A percentile compares a stretch with the other conserved stretches of the same genome.
phyloP scores from a whole-genome alignment of 2,113 vertebrate genomes.

The Mixornis gularis region DNA sequence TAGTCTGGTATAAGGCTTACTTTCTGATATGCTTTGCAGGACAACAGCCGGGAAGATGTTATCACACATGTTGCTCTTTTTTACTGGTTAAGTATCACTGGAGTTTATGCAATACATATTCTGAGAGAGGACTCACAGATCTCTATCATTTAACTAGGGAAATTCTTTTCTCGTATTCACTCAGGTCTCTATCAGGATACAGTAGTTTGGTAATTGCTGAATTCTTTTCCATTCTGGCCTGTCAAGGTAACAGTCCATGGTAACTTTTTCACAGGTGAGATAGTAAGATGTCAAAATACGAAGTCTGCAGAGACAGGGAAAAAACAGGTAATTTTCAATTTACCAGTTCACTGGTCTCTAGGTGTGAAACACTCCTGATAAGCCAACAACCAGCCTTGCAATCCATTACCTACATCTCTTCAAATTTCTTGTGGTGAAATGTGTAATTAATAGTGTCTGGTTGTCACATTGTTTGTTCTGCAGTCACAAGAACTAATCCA shows the following conservation, averaged over 20 bases:
- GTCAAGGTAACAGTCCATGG: not conserved
- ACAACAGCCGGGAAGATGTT: not conserved
- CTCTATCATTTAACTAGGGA: not conserved
- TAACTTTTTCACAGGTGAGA: not conserved
- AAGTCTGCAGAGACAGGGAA: not conserved
- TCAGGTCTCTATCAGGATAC: not conserved
- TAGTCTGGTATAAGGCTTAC: not conserved
- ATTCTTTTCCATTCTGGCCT: not conserved
- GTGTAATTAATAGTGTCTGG: not conserved
- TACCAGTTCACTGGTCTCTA: not conserved
- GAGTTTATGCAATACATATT: not conserved
- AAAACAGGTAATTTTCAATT: conserved; percentile 60
- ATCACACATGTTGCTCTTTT: not conserved
- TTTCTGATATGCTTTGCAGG: not conserved
- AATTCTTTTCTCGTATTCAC: not conserved
- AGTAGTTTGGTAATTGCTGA: not conserved
- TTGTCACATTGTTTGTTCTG: not conserved
- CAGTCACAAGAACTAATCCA: not conserved
- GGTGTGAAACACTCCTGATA: not conserved
- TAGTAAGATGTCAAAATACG: not conserved
- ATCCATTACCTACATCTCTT: not conserved
- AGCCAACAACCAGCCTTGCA: not conserved
- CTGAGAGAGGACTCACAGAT: not conserved
- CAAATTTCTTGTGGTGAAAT: not conserved
- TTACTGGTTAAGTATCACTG: not conserved